A percentile compares a stretch with the other conserved stretches of the same genome.
Evolutionary conservation across 2,113 vertebrate genomes (phyloP).

Genomic region (Eublepharis macularius): DNA sequence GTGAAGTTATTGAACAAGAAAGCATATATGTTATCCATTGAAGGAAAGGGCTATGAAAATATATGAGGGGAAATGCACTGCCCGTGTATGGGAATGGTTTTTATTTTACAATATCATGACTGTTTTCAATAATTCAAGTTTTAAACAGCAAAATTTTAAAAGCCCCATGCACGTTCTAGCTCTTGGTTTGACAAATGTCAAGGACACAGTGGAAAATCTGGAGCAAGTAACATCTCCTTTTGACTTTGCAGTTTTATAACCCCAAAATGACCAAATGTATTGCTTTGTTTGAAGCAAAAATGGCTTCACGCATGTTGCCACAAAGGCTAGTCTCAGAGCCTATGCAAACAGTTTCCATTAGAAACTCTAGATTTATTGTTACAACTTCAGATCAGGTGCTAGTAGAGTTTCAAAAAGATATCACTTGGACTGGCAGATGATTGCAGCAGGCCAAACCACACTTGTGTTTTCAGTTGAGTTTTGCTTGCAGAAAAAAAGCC

Average conservation of each 20-base stretch:
- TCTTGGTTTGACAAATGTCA: slow-evolving; percentile 25
- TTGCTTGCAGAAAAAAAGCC: too few species aligned
- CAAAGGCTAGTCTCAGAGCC: neutral
- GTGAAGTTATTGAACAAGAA: slow-evolving; percentile 57
- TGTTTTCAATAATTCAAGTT: slow-evolving; percentile 61
- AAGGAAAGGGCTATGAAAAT: slow-evolving; percentile 63
- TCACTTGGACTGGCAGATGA: neutral
- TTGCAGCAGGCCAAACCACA: neutral
- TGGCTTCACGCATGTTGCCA: neutral
- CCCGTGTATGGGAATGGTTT: neutral
- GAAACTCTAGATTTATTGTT: neutral
- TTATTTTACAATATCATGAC: slow-evolving; percentile 40
- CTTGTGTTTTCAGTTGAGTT: neutral
- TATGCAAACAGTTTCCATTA: neutral
- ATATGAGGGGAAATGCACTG: slow-evolving; percentile 60
- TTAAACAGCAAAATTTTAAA: slow-evolving; percentile 43
- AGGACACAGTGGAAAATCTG: slow-evolving; percentile 7
- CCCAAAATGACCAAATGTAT: neutral
- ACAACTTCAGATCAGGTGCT: neutral
- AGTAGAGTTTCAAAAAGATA: neutral
- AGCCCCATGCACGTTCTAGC: slow-evolving; percentile 7
- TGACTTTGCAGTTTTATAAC: slow-evolving; percentile 34
- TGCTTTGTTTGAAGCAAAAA: slow-evolving; percentile 2
- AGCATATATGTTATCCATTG: slow-evolving; percentile 49
- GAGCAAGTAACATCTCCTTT: neutral